phyloP scores from a whole-genome alignment of 1,140 invertebrate genomes.

The Brachionus angularis region DNA sequence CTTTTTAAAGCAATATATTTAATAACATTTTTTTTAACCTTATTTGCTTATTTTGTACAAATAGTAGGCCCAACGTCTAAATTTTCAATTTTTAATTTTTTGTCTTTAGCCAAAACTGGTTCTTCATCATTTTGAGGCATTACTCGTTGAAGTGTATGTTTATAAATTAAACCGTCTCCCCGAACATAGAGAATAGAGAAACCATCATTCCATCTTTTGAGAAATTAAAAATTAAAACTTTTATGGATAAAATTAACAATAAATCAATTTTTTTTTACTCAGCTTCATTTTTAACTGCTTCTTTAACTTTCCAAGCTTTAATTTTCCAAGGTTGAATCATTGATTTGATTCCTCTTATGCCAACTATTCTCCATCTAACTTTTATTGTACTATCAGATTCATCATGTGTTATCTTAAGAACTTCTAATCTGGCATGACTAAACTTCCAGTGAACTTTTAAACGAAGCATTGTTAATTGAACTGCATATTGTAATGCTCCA shows the following conservation, averaged over 20 bases:
- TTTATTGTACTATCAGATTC: slow-evolving; percentile 9
- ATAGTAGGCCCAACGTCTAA: slow-evolving; percentile 6
- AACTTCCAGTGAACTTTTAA: slow-evolving; percentile 26
- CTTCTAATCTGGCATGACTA: not conserved
- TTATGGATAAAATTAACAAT: not conserved
- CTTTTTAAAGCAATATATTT: no score
- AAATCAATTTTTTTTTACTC: not conserved
- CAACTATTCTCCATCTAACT: slow-evolving; percentile 30
- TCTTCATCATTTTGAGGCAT: slow-evolving; percentile 28
- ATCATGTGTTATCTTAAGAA: slow-evolving; percentile 29
- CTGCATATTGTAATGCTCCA: slow-evolving; percentile 23
- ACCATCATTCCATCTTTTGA: slow-evolving; percentile 17
- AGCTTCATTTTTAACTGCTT: not conserved
- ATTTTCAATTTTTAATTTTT: slow-evolving; percentile 2
- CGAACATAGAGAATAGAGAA: slow-evolving; percentile 40
- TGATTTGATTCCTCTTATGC: slow-evolving; percentile 6
- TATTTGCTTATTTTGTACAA: slow-evolving; percentile 26
- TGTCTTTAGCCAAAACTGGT: not conserved
- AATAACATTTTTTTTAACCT: no score
- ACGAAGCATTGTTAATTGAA: slow-evolving; percentile 8
- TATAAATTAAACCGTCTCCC: slow-evolving; percentile 37
- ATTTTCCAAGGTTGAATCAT: slow-evolving; percentile 33
- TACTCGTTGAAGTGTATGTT: slow-evolving; percentile 30
- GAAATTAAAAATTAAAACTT: not conserved
- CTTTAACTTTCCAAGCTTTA: slow-evolving; percentile 17